phyloP scores from a whole-genome alignment of 2,888 invertebrate species.

The Cartodere bifasciata region DNA sequence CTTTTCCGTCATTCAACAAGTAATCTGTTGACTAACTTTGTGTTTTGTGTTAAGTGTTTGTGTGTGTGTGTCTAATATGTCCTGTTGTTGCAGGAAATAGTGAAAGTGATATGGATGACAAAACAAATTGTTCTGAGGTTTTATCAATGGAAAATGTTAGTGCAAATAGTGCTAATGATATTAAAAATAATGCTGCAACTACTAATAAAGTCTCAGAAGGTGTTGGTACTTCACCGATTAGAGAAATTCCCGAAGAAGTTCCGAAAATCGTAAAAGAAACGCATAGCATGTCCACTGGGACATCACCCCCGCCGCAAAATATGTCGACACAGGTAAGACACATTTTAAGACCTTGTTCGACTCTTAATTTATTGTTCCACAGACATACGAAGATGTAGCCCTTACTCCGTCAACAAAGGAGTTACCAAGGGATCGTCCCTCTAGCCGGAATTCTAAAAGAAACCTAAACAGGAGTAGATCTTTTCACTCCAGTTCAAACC shows the following conservation, averaged over 20 bases:
- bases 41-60: conserved; percentile 14
- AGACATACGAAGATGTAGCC: conserved; percentile 42
- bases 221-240: conserved; percentile 48
- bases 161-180: conserved; percentile 16
- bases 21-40: conserved; percentile 16
- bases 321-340: conserved; percentile 62
- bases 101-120: conserved; percentile 19
- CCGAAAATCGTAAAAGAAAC: conserved; percentile 11
- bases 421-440: conserved; percentile 22
- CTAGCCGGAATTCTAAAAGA: conserved; percentile 21
- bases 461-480: conserved; percentile 30
- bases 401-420: too few species aligned
- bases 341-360: neutral
- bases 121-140: conserved; percentile 10
- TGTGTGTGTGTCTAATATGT: conserved; percentile 19
- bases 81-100: conserved; percentile 28
- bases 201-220: conserved; percentile 41
- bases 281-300: conserved; percentile 55
- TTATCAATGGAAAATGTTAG: conserved; percentile 18
- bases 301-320: conserved; percentile 76
- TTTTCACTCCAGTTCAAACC: conserved; percentile 23
- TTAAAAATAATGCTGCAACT: conserved; percentile 16
- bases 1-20: conserved; percentile 32
- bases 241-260: conserved; percentile 14
- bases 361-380: conserved; percentile 16